Conservation (phyloP, 2,113 vertebrate genomes). For the Cyprichromis sp. region DNA sequence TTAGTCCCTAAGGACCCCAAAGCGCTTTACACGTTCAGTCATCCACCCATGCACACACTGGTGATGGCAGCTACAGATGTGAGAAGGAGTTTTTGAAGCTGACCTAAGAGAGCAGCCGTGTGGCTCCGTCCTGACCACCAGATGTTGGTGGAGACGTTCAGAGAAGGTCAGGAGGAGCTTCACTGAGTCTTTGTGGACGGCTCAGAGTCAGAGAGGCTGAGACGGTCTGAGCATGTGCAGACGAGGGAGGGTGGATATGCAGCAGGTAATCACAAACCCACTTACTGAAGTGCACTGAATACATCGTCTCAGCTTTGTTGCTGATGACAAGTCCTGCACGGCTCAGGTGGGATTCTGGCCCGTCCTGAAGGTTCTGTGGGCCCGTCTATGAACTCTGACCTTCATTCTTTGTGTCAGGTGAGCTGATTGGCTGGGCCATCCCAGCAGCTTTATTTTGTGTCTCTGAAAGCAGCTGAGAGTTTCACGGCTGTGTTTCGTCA, state of each 20-base stretch:
- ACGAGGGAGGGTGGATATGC: background rate
- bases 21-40: background rate
- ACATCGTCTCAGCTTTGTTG: background rate
- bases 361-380: background rate
- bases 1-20: background rate
- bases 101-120: background rate
- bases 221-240: background rate
- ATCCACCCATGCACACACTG: background rate
- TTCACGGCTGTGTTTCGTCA: background rate
- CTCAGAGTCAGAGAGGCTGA: background rate
- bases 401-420: background rate
- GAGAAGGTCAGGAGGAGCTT: background rate
- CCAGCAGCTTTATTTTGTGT: background rate
- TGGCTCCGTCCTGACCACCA: background rate
- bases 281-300: background rate
- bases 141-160: background rate
- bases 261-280: rapidly evolving
- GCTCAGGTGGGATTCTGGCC: background rate
- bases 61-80: background rate
- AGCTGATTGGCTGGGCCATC: background rate
- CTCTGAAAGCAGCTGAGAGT: background rate
- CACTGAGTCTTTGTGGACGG: background rate
- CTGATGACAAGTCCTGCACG: background rate
- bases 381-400: background rate
- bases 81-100: background rate